Conservation (phyloP, 2,113 vertebrate species). For the Blennius ocellaris region DNA sequence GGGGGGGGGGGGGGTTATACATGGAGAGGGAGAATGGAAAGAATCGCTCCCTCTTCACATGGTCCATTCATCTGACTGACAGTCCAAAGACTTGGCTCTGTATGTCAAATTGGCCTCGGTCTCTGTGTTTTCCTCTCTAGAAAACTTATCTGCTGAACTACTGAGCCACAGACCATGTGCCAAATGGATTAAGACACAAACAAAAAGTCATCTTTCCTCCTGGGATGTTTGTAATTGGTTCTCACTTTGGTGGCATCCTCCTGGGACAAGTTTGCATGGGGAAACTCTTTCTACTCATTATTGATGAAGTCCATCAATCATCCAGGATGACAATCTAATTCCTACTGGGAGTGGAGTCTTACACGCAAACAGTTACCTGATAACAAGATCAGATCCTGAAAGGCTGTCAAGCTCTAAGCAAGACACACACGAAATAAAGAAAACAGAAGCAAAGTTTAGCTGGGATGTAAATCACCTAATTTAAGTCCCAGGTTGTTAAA, state of each 20-base stretch:
- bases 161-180: conserved; percentile 40
- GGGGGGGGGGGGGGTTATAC: conserved; percentile 30
- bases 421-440: neutral
- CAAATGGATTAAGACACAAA: conserved; percentile 47
- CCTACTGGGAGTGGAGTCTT: neutral
- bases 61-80: conserved; percentile 46
- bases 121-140: conserved; percentile 3
- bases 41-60: conserved; percentile 14
- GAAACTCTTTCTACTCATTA: neutral
- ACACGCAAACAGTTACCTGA: neutral
- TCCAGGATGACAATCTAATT: conserved; percentile 1
- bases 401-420: neutral
- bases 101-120: conserved; percentile 14
- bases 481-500: neutral
- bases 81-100: conserved; percentile 48
- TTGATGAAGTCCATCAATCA: conserved; percentile 24
- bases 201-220: conserved; percentile 31
- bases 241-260: conserved; percentile 23
- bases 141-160: conserved; percentile 27
- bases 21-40: conserved; percentile 23
- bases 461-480: neutral
- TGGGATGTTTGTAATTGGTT: conserved; percentile 11
- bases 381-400: conserved; percentile 1
- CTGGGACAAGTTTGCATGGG: conserved; percentile 9
- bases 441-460: neutral